Conservation (phyloP, 2,888 invertebrate genomes). For the Tetranychus piercei region DNA sequence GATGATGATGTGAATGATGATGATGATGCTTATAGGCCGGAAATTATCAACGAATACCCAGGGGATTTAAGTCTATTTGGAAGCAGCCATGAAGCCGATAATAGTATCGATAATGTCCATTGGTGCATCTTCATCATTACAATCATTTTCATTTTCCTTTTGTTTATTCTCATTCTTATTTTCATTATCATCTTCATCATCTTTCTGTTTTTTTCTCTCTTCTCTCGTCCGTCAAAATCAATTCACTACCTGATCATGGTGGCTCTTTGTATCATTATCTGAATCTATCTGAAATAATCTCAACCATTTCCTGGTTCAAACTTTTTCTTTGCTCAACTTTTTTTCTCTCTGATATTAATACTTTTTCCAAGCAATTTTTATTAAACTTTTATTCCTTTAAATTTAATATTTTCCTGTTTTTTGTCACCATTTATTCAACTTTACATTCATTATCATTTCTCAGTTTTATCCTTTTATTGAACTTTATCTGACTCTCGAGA, state of each 20-base stretch:
- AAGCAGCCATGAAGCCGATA: background rate
- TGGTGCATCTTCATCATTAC: background rate
- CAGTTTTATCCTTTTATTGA: no score
- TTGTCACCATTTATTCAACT: no score
- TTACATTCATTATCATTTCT: no score
- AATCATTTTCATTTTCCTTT: background rate
- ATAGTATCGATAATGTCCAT: background rate
- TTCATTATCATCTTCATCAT: background rate
- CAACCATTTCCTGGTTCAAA: background rate
- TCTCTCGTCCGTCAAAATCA: background rate
- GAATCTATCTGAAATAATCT: background rate
- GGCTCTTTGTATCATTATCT: background rate
- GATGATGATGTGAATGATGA: background rate
- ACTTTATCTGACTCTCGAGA: no score
- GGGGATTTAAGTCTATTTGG: background rate
- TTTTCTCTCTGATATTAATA: background rate
- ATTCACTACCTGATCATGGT: background rate
- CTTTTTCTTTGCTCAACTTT: background rate
- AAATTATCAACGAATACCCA: background rate
- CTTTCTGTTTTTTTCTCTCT: background rate
- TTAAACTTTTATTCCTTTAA: no score
- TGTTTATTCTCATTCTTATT: background rate
- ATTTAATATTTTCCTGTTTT: no score
- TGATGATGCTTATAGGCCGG: background rate
- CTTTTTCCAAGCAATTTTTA: no score